phyloP scores from a whole-genome alignment of 2,888 invertebrate genomes.

The Thecocarcelia acutangulata region DNA sequence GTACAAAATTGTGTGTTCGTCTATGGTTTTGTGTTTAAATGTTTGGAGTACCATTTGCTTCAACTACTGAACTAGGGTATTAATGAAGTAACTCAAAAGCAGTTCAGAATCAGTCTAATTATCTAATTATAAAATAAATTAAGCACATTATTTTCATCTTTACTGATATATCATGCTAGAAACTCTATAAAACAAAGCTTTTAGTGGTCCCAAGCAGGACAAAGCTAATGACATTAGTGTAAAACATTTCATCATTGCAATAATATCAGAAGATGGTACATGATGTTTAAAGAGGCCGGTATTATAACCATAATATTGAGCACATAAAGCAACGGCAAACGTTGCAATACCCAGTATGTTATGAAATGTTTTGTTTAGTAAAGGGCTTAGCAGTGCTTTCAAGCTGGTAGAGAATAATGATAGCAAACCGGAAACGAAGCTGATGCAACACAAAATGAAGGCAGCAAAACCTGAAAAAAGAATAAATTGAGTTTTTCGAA shows the following conservation, averaged over 20 bases:
- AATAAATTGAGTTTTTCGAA: background rate
- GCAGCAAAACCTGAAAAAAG: conserved; percentile 76
- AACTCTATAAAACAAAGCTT: conserved; percentile 73
- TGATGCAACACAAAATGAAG: conserved; percentile 76
- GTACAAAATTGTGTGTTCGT: too few species aligned
- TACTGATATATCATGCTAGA: conserved; percentile 70
- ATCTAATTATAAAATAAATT: too few species aligned
- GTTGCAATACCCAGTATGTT: conserved; percentile 76
- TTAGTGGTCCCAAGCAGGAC: conserved; percentile 75
- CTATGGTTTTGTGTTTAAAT: too few species aligned
- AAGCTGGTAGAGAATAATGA: conserved; percentile 76
- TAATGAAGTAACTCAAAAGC: too few species aligned
- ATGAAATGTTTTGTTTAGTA: conserved; percentile 78
- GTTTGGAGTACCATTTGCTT: too few species aligned
- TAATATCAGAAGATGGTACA: conserved; percentile 72
- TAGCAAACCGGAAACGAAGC: conserved; percentile 76
- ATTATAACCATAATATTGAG: conserved; percentile 79
- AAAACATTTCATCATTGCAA: conserved; percentile 75
- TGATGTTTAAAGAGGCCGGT: conserved; percentile 75
- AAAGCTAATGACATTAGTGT: conserved; percentile 76
- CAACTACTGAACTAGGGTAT: too few species aligned
- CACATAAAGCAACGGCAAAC: conserved; percentile 77
- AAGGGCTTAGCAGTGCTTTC: conserved; percentile 73
- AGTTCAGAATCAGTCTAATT: too few species aligned
- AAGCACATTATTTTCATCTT: background rate